These are phyloP conservation scores for Dicrurus megarhynchus DNA, from an alignment of 2,113 vertebrate genomes.

Conservation along the genomic window DNA sequence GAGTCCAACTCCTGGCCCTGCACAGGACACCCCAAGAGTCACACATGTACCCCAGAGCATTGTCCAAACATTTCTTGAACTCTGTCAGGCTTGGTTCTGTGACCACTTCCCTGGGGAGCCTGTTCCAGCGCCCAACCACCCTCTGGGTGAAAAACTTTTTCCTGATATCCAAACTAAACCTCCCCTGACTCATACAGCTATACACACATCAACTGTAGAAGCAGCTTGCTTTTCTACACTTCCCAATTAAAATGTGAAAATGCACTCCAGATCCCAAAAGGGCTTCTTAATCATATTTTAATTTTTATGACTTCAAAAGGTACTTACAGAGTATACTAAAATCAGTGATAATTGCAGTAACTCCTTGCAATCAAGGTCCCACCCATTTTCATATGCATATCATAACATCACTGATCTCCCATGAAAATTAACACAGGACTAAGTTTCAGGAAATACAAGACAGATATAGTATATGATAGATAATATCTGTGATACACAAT, in stretches of 20 bases:
- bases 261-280: neutral
- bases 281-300: slow-evolving; percentile 17
- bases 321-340: slow-evolving; percentile 15
- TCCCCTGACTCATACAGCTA: neutral
- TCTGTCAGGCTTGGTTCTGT: neutral
- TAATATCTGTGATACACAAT: neutral
- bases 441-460: neutral
- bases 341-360: slow-evolving; percentile 31
- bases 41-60: neutral
- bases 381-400: neutral
- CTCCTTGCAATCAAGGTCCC: slow-evolving; percentile 11
- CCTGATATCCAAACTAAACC: neutral
- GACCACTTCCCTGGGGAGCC: neutral
- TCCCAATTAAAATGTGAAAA: slow-evolving; percentile 37
- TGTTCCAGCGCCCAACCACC: neutral
- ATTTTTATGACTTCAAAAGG: slow-evolving; percentile 26
- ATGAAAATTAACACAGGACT: neutral
- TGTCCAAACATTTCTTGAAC: neutral
- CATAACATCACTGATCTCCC: neutral
- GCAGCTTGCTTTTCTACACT: neutral
- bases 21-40: neutral
- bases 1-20: neutral
- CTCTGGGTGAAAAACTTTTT: neutral
- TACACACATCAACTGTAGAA: neutral
- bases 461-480: neutral